These are phyloP conservation scores for Podarcis siculus DNA, from an alignment of 2,797 vertebrate genomes.

Conservation along the genomic window DNA sequence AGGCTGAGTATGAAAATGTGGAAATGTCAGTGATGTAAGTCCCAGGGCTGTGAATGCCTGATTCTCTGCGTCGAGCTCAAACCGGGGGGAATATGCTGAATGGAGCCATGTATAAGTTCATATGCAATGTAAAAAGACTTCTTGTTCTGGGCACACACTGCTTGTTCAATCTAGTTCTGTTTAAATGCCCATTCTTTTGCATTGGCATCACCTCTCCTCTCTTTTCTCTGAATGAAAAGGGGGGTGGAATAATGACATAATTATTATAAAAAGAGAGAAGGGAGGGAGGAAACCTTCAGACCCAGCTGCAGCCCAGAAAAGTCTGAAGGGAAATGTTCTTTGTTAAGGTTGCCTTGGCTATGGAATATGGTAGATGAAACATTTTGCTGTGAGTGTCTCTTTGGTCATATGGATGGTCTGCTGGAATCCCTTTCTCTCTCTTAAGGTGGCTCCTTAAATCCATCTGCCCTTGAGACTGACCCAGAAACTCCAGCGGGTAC, in stretches of 20 bases:
- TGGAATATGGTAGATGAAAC: constrained; percentile 76
- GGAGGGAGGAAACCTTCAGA: constrained; percentile 54
- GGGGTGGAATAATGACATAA: constrained; percentile 74
- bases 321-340: constrained; percentile 74
- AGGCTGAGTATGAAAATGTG: constrained; percentile 47
- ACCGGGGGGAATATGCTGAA: constrained; percentile 75
- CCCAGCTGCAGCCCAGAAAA: constrained; percentile 75
- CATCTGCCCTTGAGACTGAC: too few species aligned
- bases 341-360: constrained; percentile 78
- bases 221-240: constrained; percentile 72
- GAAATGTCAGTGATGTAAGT: constrained; percentile 72
- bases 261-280: constrained; percentile 64
- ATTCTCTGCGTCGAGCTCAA: constrained; percentile 74
- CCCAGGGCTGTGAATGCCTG: constrained; percentile 73
- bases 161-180: constrained; percentile 74
- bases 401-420: constrained; percentile 67
- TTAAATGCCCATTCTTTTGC: constrained; percentile 76
- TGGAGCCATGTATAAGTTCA: constrained; percentile 76
- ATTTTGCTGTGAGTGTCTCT: constrained; percentile 60
- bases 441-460: constrained; percentile 72
- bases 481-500: too few species aligned
- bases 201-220: constrained; percentile 74
- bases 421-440: constrained; percentile 48
- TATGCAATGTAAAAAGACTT: constrained; percentile 77
- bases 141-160: constrained; percentile 71